Base-by-base conservation (phyloP, 2,888 invertebrate genomes). In the Sarcophaga rosellei region DNA sequence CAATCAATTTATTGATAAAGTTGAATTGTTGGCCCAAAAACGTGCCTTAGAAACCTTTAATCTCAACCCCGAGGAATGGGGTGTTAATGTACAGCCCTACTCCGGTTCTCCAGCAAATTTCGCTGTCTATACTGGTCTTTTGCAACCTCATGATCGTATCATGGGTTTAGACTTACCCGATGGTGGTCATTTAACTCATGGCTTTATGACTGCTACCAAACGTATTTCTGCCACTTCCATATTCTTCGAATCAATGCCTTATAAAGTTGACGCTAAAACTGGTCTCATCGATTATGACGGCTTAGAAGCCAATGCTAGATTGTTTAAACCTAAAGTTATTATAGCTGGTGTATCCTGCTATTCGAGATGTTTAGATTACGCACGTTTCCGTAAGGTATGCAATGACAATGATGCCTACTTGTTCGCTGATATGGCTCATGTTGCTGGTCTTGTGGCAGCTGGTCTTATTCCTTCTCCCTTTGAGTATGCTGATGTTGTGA, bases 221-320 rank as follows among this genome's bases (percentile, higher is more conserved):
- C 97, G 97, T 93, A 97, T 99, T 84, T 99, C 99, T 0, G 99
- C 99, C 10, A 99, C 99, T 0, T 99, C 99, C 0, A 96, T 99
- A 86, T 99, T 98, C 94, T 99, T 99, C 92, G 99, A 99, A 94
- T 98, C 99, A 82, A 97, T 99, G 97, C 99, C 99, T 0, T 99
- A 99, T 93, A 98, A 98, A 94, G 96, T 98, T 25, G 93, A 98
- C 92, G 95, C 96, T 1, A 93, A 94, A 81, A 97, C 97, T 45
- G 99, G 99, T 35, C 93, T 98, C 0, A 98, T 99, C 88, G 98
- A 99, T 94, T 99, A 99, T 91, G 98, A 99, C 88, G 95, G 95
- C 91, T 94, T 99, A 69, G 96, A 96, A 3, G 95, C 96, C 89
- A 96, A 95, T 25, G 98, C 99, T 0, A 95, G 94, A 89, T 94